Base-by-base conservation (phyloP, 1,140 invertebrate genomes). In the Drosophila erecta region DNA sequence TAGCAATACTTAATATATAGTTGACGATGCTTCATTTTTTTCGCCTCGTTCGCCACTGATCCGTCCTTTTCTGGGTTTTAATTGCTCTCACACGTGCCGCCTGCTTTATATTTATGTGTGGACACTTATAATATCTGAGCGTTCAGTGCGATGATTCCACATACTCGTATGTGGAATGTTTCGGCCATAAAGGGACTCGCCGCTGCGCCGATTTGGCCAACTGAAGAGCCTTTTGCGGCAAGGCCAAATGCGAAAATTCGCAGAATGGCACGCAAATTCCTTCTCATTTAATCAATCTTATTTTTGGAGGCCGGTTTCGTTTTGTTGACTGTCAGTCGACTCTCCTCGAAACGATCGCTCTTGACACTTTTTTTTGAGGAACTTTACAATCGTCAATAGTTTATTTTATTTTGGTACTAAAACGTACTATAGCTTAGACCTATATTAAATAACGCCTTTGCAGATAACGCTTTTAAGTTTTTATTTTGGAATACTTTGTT, bases 1-100 rank as follows among this genome's bases (percentile, higher is more conserved):
- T 87, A 86, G 75, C 73, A 87, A 87, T 86, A 78, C 81, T 81
- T 79, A 86, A 86, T 87, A 87, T 86, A 87, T 78, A 67, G 67
- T 85, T 66, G 38, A 49, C 14, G 33, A 30, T 64, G 60, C 14
- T 44, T 66, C 27, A 17, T 17, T 35, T 22, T 27, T 49, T 49
- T 24, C 22, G 22, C 22, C 22, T 24, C 20, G 20, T 22, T 22
- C 20, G 20, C 20, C 20, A 2, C 20, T 14, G 44, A 46, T 46
- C 44, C 44, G 22, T 46, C 44, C 44, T 47, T 11, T 47, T 24
- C 27, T 37, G 35, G 30, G 33, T 11, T 84, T 89, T 87, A 89
- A 87, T 87, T 87, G 79, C 79, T 67, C 67, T 79, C 71, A 83
- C 84, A 87, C 84, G 84, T 87, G 84, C 84, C 84, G 57, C 11